Evolutionary conservation across 2,888 invertebrate species (phyloP).

Genomic region (Cerceris rybyensis): DNA sequence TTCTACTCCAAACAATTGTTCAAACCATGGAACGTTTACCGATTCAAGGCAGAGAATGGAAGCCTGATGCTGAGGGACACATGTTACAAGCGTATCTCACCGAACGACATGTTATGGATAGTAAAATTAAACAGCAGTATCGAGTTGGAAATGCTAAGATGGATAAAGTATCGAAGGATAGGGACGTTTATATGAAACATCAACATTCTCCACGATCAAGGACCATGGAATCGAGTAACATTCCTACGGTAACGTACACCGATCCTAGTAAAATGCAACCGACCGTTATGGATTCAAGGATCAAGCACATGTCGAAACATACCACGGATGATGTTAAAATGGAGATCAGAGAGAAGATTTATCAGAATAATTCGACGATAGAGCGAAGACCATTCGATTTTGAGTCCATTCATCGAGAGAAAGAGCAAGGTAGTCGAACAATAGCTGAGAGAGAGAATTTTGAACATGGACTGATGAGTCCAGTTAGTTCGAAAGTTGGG

Average conservation of each 20-base stretch:
- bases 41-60: constrained; percentile 84
- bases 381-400: constrained; percentile 70
- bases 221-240: constrained; percentile 62
- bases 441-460: constrained; percentile 58
- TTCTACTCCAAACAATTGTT: constrained; percentile 85
- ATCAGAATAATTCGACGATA: constrained; percentile 62
- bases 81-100: constrained; percentile 89
- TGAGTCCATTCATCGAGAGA: constrained; percentile 68
- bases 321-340: constrained; percentile 69
- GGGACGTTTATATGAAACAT: constrained; percentile 66
- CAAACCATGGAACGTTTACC: constrained; percentile 86
- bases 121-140: constrained; percentile 86
- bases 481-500: constrained; percentile 41
- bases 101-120: constrained; percentile 87
- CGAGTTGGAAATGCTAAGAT: constrained; percentile 70
- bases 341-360: constrained; percentile 70
- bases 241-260: constrained; percentile 73
- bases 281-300: constrained; percentile 61
- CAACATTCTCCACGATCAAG: constrained; percentile 61
- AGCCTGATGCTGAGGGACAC: constrained; percentile 83
- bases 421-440: constrained; percentile 48
- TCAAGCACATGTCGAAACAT: constrained; percentile 62
- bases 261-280: constrained; percentile 72
- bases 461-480: constrained; percentile 49
- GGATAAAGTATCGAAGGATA: constrained; percentile 64